Percentiles rank a stretch among this genome's conserved stretches.
Conservation (phyloP, 2,888 invertebrate species). For the Pediacus dermestoides region DNA sequence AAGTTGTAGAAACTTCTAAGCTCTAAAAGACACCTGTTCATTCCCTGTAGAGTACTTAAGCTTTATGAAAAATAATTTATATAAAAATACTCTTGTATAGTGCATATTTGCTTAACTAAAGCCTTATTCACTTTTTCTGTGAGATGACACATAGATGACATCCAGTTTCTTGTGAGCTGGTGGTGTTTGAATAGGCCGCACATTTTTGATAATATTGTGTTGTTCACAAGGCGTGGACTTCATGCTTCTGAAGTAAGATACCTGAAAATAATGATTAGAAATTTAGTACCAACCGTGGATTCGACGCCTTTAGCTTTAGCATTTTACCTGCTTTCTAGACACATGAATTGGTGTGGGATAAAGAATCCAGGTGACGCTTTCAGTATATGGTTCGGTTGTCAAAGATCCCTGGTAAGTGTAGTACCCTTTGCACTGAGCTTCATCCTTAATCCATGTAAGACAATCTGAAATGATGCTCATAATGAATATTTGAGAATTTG, state of each 20-base stretch:
- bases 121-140: conserved; percentile 40
- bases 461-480: conserved; percentile 52
- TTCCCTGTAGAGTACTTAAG: no score
- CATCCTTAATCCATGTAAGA: conserved; percentile 65
- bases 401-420: conserved; percentile 71
- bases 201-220: conserved; percentile 46
- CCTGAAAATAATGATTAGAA: conserved; percentile 32
- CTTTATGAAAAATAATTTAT: no score
- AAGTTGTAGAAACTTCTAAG: no score
- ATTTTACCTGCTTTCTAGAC: conserved; percentile 60
- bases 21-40: no score
- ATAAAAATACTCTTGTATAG: no score
- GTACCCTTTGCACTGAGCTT: conserved; percentile 65
- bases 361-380: conserved; percentile 73
- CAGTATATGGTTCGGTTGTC: conserved; percentile 69
- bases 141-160: conserved; percentile 45
- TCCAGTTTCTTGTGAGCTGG: conserved; percentile 41
- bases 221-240: conserved; percentile 46
- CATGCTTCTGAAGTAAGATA: conserved; percentile 43
- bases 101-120: no score
- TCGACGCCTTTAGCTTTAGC: conserved; percentile 2
- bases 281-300: not conserved
- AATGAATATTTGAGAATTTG: conserved; percentile 8
- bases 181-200: conserved; percentile 44
- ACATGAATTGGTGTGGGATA: conserved; percentile 67